phyloP scores from a whole-genome alignment of 1,140 invertebrate genomes.

The Zaprionus davidi region DNA sequence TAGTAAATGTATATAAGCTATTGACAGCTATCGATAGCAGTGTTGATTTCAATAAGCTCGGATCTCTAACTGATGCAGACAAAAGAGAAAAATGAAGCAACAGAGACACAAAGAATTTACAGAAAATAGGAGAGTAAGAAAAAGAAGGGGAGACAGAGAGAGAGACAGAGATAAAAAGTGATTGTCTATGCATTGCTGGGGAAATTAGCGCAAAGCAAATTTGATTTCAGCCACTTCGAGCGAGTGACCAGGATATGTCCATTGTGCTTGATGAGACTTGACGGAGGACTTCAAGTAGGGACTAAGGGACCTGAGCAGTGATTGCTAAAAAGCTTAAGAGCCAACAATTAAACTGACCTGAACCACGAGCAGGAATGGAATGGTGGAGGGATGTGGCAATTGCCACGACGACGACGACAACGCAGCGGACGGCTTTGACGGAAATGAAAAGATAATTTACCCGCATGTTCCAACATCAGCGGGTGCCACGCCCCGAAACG shows the following conservation, averaged over 20 bases:
- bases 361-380: neutral
- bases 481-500: slow-evolving; percentile 43
- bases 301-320: neutral
- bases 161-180: neutral
- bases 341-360: slow-evolving; percentile 51
- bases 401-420: slow-evolving; percentile 44
- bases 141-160: neutral
- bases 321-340: slow-evolving; percentile 45
- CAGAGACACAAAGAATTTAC: neutral
- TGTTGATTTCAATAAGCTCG: too few species aligned
- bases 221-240: slow-evolving; percentile 45
- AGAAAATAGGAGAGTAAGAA: neutral
- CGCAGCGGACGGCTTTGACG: slow-evolving; percentile 47
- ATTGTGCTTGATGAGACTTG: slow-evolving; percentile 37
- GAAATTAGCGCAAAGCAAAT: slow-evolving; percentile 52
- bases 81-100: neutral
- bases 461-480: slow-evolving; percentile 71
- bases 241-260: slow-evolving; percentile 12
- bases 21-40: too few species aligned
- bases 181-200: slow-evolving; percentile 19
- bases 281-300: slow-evolving; percentile 13
- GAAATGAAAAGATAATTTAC: slow-evolving; percentile 82
- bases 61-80: too few species aligned
- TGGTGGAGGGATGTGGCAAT: slow-evolving; percentile 45
- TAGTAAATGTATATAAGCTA: too few species aligned